These are phyloP conservation scores for Zapus hudsonius DNA, from an alignment of 2,113 vertebrate genomes.

Conservation along the genomic window DNA sequence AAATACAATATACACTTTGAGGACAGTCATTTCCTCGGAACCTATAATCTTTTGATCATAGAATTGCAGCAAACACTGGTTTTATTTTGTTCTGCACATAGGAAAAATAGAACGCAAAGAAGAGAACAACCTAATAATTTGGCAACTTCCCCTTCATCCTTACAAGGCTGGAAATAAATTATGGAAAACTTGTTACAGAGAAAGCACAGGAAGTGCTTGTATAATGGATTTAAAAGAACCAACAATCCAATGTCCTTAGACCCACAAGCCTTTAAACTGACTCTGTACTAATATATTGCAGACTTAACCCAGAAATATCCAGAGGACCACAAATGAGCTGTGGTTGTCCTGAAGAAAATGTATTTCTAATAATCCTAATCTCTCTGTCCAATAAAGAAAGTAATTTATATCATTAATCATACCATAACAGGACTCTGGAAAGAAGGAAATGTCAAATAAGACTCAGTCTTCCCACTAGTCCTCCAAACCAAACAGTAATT, in stretches of 20 bases:
- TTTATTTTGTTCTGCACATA: conserved; percentile 52
- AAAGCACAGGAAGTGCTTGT: conserved; percentile 6
- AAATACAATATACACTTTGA: conserved; percentile 6
- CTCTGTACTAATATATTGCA: conserved; percentile 31
- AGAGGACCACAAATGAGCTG: conserved; percentile 33
- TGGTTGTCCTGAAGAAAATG: conserved; percentile 20
- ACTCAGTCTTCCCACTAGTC: conserved; percentile 27
- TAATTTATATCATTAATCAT: conserved; percentile 51
- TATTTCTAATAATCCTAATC: conserved; percentile 51
- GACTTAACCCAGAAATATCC: conserved; percentile 20
- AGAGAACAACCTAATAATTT: conserved; percentile 56
- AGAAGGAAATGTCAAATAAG: conserved; percentile 57
- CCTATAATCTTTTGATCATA: conserved; percentile 8
- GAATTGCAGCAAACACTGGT: not conserved
- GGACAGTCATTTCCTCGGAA: conserved; percentile 21
- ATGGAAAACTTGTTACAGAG: conserved; percentile 34
- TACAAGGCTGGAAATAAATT: conserved; percentile 49
- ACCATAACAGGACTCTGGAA: conserved; percentile 44
- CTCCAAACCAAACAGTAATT: conserved; percentile 53
- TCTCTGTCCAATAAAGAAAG: conserved; percentile 50
- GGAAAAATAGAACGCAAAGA: conserved; percentile 46
- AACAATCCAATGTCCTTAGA: conserved; percentile 38
- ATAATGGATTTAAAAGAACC: conserved; percentile 37
- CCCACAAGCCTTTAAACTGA: conserved; percentile 36
- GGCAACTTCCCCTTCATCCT: not conserved